A percentile compares a stretch with the other conserved stretches of the same genome.
Conservation (phyloP, 2,888 invertebrate species). For the Stenolophus ochropezus region DNA sequence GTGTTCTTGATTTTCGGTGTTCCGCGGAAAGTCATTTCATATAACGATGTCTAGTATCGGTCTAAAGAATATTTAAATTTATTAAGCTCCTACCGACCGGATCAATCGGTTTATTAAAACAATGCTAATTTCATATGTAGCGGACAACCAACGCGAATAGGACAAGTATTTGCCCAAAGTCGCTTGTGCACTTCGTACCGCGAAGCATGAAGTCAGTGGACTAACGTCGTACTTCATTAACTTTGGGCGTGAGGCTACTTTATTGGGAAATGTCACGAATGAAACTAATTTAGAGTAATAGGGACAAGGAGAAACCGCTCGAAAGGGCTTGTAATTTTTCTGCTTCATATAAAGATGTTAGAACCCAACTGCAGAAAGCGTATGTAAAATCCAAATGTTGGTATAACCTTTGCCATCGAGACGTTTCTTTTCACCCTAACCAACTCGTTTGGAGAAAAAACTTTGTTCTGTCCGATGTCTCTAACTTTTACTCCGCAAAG, state of each 20-base stretch:
- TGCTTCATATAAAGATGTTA: background rate
- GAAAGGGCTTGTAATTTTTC: background rate
- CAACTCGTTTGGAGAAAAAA: background rate
- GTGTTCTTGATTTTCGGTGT: slow-evolving; percentile 8
- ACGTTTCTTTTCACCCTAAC: background rate
- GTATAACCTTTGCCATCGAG: background rate
- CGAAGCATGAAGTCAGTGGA: background rate
- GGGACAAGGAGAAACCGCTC: background rate
- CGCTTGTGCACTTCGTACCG: background rate
- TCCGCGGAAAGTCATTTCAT: background rate
- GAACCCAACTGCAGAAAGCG: background rate
- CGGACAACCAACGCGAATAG: slow-evolving; percentile 3
- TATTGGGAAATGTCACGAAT: background rate
- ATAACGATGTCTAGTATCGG: background rate
- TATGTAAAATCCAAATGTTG: background rate
- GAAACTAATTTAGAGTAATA: background rate
- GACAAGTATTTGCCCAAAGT: background rate
- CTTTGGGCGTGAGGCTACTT: background rate
- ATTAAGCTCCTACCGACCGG: background rate
- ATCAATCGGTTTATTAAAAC: slow-evolving; percentile 1
- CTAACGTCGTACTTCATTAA: background rate
- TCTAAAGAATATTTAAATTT: background rate
- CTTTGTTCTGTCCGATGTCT: slow-evolving; percentile 1
- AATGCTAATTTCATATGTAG: background rate
- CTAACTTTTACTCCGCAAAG: background rate